These are phyloP conservation scores for Oreochromis aureus DNA, from an alignment of 2,113 vertebrate species.

Conservation along the genomic window DNA sequence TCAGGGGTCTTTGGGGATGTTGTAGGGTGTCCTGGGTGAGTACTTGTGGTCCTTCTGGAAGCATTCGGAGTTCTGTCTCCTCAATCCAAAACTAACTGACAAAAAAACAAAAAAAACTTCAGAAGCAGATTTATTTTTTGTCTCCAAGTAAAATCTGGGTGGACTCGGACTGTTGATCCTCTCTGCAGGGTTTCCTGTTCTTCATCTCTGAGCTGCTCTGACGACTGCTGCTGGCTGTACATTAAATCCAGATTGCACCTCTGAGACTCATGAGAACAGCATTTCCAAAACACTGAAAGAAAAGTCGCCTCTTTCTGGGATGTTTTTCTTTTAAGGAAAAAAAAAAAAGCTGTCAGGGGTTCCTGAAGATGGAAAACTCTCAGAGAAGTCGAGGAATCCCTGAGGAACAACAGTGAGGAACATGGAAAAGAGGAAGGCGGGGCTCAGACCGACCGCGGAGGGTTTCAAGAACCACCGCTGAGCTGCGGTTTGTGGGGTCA, in stretches of 20 bases:
- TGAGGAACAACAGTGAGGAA: conserved; percentile 2
- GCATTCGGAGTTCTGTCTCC: background rate
- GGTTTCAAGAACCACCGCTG: conserved; percentile 11
- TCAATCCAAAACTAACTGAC: background rate
- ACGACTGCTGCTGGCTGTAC: conserved; percentile 11
- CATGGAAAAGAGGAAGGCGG: background rate
- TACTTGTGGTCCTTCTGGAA: background rate
- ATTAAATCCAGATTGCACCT: conserved; percentile 37
- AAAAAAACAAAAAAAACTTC: background rate
- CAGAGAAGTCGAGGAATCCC: conserved; percentile 22
- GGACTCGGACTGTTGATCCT: conserved; percentile 21
- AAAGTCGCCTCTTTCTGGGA: background rate
- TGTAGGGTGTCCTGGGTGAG: background rate
- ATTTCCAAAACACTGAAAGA: background rate
- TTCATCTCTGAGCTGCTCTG: background rate
- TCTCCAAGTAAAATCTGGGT: background rate
- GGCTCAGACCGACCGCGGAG: background rate
- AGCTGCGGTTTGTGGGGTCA: conserved; percentile 1
- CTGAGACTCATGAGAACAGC: conserved; percentile 29
- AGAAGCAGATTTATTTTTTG: background rate
- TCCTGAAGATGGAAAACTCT: conserved; percentile 36
- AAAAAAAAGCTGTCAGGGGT: conserved; percentile 29
- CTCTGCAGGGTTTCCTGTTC: conserved; percentile 38
- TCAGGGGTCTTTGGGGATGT: background rate
- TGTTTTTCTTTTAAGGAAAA: conserved; percentile 30